Percentiles rank a stretch among this genome's conserved stretches.
Evolutionary conservation across 2,113 vertebrate genomes (phyloP).

Genomic region (Hydropotes inermis): DNA sequence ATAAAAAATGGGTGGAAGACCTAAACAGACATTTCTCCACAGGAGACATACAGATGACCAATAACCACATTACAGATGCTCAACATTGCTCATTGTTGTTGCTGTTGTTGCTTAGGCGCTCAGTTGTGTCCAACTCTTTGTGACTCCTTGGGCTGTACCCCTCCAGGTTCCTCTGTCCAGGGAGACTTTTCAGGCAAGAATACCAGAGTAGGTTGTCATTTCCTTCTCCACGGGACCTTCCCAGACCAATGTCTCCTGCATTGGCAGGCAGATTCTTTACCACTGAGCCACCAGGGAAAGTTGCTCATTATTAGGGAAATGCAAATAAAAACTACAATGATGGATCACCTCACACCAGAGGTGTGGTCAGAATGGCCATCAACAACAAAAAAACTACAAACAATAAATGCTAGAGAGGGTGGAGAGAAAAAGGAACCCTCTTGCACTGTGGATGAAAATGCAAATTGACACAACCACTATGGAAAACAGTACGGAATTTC

Average conservation of each 20-base stretch:
- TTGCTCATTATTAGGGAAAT: background rate
- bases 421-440: background rate
- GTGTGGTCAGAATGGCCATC: background rate
- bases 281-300: background rate
- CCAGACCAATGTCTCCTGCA: background rate
- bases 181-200: background rate
- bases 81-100: background rate
- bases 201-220: background rate
- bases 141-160: background rate
- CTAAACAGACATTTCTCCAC: background rate
- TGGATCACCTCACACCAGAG: background rate
- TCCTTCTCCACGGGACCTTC: background rate
- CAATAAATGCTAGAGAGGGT: background rate
- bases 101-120: background rate
- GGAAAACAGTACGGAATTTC: background rate
- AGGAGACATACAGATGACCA: background rate
- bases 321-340: background rate
- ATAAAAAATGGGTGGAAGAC: background rate
- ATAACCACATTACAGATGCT: background rate
- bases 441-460: background rate
- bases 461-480: background rate
- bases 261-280: background rate
- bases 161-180: background rate
- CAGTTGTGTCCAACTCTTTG: background rate
- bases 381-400: background rate